Evolutionary conservation across 2,797 vertebrate species (phyloP), one percentile per base, ranked within the genome.

Genomic region (Cossypha heuglini): DNA sequence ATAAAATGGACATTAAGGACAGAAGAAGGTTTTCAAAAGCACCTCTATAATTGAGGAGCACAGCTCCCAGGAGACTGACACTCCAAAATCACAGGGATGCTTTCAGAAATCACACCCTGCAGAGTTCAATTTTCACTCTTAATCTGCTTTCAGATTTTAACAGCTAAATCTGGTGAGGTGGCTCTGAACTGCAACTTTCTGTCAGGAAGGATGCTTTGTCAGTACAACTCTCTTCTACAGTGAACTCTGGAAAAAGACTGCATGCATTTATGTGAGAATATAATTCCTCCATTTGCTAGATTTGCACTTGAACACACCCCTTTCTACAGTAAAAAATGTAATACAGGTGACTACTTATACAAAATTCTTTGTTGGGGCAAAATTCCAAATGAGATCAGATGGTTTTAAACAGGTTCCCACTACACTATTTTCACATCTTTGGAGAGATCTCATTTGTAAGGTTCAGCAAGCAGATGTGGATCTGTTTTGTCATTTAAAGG

Each of bases 91-190:
- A 79, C 72, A 62, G 86, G 54, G 91, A 95, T 91, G 88, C 93
- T 95, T 96, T 96, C 57, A 93, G 67, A 95, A 96, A 68, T 77
- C 75, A 67, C 72, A 94, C 31, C 94, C 94, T 88, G 93, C 93
- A 54, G 95, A 94, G 88, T 86, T 89, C 92, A 85, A 96, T 96
- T 96, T 95, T 92, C 93, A 94, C 91, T 82, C 58, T 86, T 88
- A 87, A 95, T 96, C 84, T 87, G 54, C 86, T 96, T 89, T 96
- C 75, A 89, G 13, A 94, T 71, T 90, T 85, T 64, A 92, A 77
- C 59, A 68, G 84, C 86, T 83, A 76, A 92, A 89, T 93, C 92
- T 93, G 42, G 63, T 10, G 29, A 92, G 74, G 72, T 11, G 19
- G 52, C 40, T 68, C 61, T 29, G 52, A 82, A 87, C 59, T 28